Base-by-base conservation (phyloP, 2,888 invertebrate genomes). In the Drosophila neonasuta region DNA sequence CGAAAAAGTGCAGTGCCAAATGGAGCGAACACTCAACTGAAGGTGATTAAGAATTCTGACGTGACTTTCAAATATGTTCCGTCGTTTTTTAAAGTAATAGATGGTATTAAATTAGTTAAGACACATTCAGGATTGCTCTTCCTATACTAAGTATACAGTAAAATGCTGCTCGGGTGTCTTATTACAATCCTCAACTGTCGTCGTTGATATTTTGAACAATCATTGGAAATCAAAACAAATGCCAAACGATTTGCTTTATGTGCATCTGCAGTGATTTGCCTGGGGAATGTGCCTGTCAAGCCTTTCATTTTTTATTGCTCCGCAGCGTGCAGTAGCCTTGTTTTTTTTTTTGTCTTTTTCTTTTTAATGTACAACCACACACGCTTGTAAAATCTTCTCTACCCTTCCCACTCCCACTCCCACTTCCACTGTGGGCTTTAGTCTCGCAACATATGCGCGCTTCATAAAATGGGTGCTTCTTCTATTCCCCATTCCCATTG, bases 191-290 rank as follows among this genome's bases (percentile, higher is more conserved):
- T 32, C 60, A 50, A 17, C 72, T 79, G 80, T 74, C 71, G 58
- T 55, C 67, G 65, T 51, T 56, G 65, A 66, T 65, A 65, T 79
- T 70, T 71, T 73, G 68, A 77, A 72, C 86, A 86, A 88, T 83
- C 83, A 85, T 68, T 73, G 82, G 68, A 74, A 86, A 81, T 83
- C 87, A 88, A 88, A 88, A 87, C 74, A 88, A 84, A 88, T 88
- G 86, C 74, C 84, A 87, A 85, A 83, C 88, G 84, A 85, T 88
- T 88, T 88, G 84, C 80, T 88, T 88, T 87, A 87, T 83, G 75
- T 78, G 72, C 71, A 80, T 84, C 84, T 87, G 84, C 84, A 85
- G 88, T 85, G 84, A 85, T 85, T 85, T 85, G 87, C 88, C 88
- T 87, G 77, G 87, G 73, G 80, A 87, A 85, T 85, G 65, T 44